Conservation (phyloP, 2,888 invertebrate genomes). For the Anodontia alba region DNA sequence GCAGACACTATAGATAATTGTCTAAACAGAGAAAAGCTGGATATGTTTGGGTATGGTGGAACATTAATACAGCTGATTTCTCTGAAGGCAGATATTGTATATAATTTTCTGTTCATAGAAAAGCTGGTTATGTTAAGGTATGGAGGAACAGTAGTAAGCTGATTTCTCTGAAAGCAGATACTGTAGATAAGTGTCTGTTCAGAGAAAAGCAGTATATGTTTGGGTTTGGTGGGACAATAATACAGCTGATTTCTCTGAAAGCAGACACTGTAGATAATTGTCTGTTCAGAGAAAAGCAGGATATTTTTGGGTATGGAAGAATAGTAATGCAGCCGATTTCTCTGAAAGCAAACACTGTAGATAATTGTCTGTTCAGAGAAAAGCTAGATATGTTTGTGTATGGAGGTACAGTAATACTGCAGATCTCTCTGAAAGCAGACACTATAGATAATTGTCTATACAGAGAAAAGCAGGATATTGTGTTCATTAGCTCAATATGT, state of each 20-base stretch:
- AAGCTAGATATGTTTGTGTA: conserved; percentile 59
- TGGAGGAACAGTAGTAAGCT: no score
- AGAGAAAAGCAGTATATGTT: no score
- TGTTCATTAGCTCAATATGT: no score
- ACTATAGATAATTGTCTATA: background rate
- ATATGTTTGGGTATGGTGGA: no score
- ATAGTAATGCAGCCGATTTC: conserved; percentile 30
- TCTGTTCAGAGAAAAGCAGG: background rate
- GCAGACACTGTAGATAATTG: background rate
- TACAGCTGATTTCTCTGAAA: background rate
- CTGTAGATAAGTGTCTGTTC: no score
- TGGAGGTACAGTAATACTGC: conserved; percentile 55
- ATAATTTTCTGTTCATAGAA: no score
- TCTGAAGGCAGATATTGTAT: no score
- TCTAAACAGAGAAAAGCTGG: no score
- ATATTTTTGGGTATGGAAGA: conserved; percentile 66
- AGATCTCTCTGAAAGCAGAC: background rate
- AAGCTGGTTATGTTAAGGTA: no score
- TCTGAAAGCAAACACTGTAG: background rate
- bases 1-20: no score
- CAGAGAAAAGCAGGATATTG: background rate
- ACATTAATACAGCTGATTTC: no score
- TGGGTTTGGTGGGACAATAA: conserved; percentile 66
- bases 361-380: background rate
- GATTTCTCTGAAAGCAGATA: no score